Conservation (phyloP, 2,113 vertebrate genomes). For the Sapajus apella region DNA sequence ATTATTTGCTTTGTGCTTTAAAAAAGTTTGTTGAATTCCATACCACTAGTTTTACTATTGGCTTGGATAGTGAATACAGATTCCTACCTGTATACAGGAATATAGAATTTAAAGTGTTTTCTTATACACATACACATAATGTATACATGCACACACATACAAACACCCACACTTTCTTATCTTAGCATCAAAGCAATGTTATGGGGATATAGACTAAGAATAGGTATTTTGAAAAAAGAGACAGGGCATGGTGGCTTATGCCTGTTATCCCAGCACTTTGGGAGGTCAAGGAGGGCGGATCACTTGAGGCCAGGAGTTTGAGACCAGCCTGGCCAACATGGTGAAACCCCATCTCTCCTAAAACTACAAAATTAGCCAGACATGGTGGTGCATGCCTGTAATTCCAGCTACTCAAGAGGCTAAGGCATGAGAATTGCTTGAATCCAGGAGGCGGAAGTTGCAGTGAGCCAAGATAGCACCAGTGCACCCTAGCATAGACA, state of each 20-base stretch:
- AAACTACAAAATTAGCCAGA: neutral
- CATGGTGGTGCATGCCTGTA: neutral
- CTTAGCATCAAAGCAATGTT: slow-evolving; percentile 37
- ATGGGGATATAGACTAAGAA: neutral
- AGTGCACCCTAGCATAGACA: neutral
- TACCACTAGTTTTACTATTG: slow-evolving; percentile 4
- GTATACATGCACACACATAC: neutral
- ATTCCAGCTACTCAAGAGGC: neutral
- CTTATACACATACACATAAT: neutral
- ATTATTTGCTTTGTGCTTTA: slow-evolving; percentile 29
- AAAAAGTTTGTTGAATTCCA: slow-evolving; percentile 7
- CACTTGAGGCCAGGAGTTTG: neutral
- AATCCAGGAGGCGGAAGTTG: neutral
- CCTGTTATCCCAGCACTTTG: neutral
- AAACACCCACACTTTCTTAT: neutral
- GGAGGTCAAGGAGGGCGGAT: neutral
- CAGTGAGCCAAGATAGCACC: neutral
- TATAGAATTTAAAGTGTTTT: slow-evolving; percentile 23
- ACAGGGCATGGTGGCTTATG: neutral
- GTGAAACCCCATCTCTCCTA: neutral
- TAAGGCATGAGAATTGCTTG: neutral
- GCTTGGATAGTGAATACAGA: neutral
- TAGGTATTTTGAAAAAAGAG: neutral
- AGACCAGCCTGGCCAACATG: neutral
- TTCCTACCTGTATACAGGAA: slow-evolving; percentile 32